Conservation (phyloP, 2,113 vertebrate species). For the Nannospalax galili region DNA sequence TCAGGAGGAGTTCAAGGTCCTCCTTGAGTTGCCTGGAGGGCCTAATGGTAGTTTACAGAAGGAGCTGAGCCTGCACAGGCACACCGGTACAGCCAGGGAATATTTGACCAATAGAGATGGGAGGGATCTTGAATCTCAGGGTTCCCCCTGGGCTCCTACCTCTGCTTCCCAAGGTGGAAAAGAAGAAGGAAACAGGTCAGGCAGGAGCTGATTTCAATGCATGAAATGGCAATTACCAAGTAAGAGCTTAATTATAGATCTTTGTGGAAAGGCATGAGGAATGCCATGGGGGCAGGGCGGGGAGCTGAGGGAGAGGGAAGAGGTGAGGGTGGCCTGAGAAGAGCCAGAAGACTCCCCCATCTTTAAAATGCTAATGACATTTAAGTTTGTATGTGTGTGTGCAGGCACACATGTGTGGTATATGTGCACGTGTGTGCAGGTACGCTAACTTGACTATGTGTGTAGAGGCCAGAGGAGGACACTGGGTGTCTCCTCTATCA, state of each 20-base stretch:
- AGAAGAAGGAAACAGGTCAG: background rate
- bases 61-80: background rate
- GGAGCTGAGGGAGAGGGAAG: background rate
- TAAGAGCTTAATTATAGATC: constrained; percentile 61
- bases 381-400: background rate
- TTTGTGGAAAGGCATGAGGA: constrained; percentile 38
- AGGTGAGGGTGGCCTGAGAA: background rate
- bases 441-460: background rate
- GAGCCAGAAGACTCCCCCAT: background rate
- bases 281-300: background rate
- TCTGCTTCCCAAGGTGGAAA: background rate
- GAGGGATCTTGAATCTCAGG: background rate
- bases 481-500: background rate
- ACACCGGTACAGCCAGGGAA: background rate
- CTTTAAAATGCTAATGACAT: background rate
- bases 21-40: background rate
- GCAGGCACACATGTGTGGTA: background rate
- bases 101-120: background rate
- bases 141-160: background rate
- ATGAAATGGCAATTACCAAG: constrained; percentile 44
- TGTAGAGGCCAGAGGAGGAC: background rate
- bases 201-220: constrained; percentile 28
- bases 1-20: background rate
- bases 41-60: background rate
- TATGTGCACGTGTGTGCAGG: background rate